Percentiles rank a stretch among this genome's conserved stretches.
Evolutionary conservation across 2,113 vertebrate genomes (phyloP).

Genomic region (Laticauda laticaudata): DNA sequence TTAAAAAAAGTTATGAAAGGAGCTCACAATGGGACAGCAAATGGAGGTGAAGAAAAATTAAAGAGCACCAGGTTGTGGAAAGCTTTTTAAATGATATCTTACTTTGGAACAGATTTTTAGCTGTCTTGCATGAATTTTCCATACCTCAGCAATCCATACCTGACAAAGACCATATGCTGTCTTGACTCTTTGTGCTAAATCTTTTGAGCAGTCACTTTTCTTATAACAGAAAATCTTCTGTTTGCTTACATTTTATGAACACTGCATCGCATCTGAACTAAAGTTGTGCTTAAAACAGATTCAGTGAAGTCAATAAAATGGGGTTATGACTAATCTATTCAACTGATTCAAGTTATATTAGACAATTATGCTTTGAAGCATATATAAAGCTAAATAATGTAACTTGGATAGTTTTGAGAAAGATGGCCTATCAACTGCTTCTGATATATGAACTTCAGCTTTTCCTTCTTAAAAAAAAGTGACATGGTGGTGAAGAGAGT

Average conservation of each 20-base stretch:
- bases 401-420: not conserved
- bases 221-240: constrained; percentile 22
- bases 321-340: not conserved
- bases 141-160: not conserved
- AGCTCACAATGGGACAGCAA: not conserved
- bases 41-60: not conserved
- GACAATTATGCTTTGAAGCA: not conserved
- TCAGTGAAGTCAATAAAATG: not conserved
- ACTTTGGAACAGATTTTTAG: not conserved
- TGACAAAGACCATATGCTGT: constrained; percentile 38
- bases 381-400: not conserved
- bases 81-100: not conserved
- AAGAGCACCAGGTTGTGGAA: not conserved
- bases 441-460: not conserved
- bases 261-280: not conserved
- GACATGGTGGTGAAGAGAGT: constrained; percentile 70
- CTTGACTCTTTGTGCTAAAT: constrained; percentile 6
- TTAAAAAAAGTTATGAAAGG: not conserved
- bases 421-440: not conserved
- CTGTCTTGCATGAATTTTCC: rapidly evolving
- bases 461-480: constrained; percentile 35
- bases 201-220: constrained; percentile 1
- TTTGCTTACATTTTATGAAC: not conserved
- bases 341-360: not conserved
- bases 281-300: not conserved